A percentile compares a stretch with the other conserved stretches of the same genome.
These are phyloP conservation scores for Pollenia labialis DNA, from an alignment of 2,888 invertebrate genomes.

Conservation along the genomic window DNA sequence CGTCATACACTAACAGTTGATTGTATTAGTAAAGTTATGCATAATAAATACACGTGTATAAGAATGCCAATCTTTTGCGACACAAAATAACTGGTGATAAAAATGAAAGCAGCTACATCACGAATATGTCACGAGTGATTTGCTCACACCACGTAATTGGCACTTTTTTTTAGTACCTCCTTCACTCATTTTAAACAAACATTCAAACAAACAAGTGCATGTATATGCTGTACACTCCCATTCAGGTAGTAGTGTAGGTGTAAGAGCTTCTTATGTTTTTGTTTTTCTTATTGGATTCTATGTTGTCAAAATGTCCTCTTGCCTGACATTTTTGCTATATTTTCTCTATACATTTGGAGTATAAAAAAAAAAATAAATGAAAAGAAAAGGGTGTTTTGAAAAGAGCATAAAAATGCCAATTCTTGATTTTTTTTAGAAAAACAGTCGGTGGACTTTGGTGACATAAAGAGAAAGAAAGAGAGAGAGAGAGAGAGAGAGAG, in stretches of 20 bases:
- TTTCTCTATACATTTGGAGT: background rate
- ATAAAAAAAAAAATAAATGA: too few relatives aligned
- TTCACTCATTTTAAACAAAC: background rate
- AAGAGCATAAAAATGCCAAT: background rate
- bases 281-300: constrained; percentile 12
- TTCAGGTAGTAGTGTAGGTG: background rate
- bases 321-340: constrained; percentile 13
- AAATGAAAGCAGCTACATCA: constrained; percentile 48
- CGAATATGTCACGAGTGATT: constrained; percentile 68
- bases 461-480: too few relatives aligned
- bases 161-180: constrained; percentile 44
- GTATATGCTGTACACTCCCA: background rate
- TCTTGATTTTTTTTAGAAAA: too few relatives aligned
- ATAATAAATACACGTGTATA: constrained; percentile 13
- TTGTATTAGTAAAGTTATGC: background rate
- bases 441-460: too few relatives aligned
- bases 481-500: too few relatives aligned
- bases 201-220: background rate
- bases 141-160: constrained; percentile 63
- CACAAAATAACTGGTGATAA: constrained; percentile 15
- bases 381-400: background rate
- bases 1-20: too few relatives aligned
- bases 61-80: constrained; percentile 34
- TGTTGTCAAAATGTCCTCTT: constrained; percentile 47
- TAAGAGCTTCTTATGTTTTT: background rate